These are phyloP conservation scores for Decapterus maruadsi DNA, from an alignment of 2,797 vertebrate species.

Conservation along the genomic window DNA sequence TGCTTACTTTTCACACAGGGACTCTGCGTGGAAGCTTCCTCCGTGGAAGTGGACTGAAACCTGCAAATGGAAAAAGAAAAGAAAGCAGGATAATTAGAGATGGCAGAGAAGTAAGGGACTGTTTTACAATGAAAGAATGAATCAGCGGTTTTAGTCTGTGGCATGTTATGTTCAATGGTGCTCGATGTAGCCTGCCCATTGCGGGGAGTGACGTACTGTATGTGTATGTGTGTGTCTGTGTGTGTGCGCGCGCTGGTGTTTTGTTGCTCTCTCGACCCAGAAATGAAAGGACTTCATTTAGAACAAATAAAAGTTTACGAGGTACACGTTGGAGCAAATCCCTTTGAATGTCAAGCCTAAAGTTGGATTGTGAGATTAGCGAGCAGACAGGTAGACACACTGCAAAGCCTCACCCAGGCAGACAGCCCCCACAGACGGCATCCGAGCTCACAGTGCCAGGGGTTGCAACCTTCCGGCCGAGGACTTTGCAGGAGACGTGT, in stretches of 20 bases:
- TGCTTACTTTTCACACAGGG: slow-evolving; percentile 79
- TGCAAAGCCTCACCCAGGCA: slow-evolving; percentile 84
- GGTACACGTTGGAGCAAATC: background rate
- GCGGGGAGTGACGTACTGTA: slow-evolving; percentile 33
- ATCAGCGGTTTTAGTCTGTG: slow-evolving; percentile 34
- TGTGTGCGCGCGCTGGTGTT: background rate
- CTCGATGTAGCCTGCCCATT: slow-evolving; percentile 21
- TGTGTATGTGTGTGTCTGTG: slow-evolving; percentile 2
- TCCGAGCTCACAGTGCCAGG: slow-evolving; percentile 81
- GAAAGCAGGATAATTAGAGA: slow-evolving; percentile 38
- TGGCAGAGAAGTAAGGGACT: background rate
- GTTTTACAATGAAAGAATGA: slow-evolving; percentile 44
- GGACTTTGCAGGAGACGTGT: slow-evolving; percentile 83
- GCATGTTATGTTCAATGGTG: slow-evolving; percentile 21
- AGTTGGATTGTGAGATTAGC: background rate
- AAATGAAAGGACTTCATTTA: slow-evolving; percentile 31
- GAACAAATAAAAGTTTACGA: slow-evolving; percentile 40
- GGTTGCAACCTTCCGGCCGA: slow-evolving; percentile 74
- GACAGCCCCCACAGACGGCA: slow-evolving; percentile 88
- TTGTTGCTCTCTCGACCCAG: slow-evolving; percentile 28
- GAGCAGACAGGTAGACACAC: slow-evolving; percentile 22
- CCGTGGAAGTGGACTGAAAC: slow-evolving; percentile 63
- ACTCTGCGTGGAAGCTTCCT: slow-evolving; percentile 52
- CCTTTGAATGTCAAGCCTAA: slow-evolving; percentile 11
- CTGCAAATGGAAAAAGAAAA: slow-evolving; percentile 64